These are phyloP conservation scores for Amyelois transitella DNA, from an alignment of 1,140 invertebrate species.

Conservation along the genomic window DNA sequence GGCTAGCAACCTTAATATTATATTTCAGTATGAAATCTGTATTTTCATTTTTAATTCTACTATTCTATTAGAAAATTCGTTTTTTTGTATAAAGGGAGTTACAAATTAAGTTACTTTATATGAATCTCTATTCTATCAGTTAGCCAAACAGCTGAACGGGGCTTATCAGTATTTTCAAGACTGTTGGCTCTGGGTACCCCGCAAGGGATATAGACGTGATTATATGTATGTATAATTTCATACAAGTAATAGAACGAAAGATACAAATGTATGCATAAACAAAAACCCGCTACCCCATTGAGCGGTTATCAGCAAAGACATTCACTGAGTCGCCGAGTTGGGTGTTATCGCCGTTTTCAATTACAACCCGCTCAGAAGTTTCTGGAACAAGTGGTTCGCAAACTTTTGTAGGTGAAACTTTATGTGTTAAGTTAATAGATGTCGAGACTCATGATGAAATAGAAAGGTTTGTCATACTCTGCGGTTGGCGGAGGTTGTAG, in stretches of 20 bases:
- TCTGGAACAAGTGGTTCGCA: background rate
- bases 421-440: background rate
- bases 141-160: no score
- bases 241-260: background rate
- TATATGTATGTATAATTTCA: no score
- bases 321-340: background rate
- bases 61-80: background rate
- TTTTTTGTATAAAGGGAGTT: background rate
- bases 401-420: background rate
- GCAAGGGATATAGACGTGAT: no score
- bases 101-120: background rate
- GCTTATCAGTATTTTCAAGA: no score
- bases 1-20: no score
- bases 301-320: background rate
- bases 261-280: background rate
- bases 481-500: no score
- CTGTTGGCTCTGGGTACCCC: no score
- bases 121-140: no score
- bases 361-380: slow-evolving; percentile 5
- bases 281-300: background rate
- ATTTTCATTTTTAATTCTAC: background rate
- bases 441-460: no score
- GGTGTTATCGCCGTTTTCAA: slow-evolving; percentile 5
- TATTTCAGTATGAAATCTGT: background rate
- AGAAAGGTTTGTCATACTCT: no score